Conservation (phyloP, 2,888 invertebrate genomes). For the Philaethria dido region DNA sequence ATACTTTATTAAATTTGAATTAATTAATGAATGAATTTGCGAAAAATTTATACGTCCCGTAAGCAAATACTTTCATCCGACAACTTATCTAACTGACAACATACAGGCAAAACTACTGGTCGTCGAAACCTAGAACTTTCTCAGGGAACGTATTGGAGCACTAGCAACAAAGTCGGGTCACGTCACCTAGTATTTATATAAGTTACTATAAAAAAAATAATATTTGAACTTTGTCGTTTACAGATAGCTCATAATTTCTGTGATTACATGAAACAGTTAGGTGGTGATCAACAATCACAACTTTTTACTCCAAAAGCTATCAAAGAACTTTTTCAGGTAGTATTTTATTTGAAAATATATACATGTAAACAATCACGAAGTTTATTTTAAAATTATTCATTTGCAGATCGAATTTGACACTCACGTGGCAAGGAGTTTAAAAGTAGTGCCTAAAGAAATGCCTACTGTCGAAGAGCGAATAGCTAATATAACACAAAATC, state of each 20-base stretch:
- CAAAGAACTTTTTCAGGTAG: conserved; percentile 78
- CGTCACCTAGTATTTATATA: background rate
- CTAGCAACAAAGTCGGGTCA: too few relatives aligned
- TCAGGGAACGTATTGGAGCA: too few relatives aligned
- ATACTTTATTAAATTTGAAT: too few relatives aligned
- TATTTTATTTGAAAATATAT: conserved; percentile 25
- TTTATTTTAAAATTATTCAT: background rate
- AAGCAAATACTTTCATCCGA: too few relatives aligned
- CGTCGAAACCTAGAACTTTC: too few relatives aligned
- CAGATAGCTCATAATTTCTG: conserved; percentile 78
- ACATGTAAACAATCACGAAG: background rate
- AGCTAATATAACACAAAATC: conserved; percentile 75
- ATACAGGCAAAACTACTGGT: too few relatives aligned
- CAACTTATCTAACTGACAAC: too few relatives aligned
- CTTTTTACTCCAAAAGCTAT: conserved; percentile 76
- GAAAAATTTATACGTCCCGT: too few relatives aligned
- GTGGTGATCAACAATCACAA: conserved; percentile 77
- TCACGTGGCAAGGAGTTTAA: conserved; percentile 80
- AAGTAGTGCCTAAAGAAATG: conserved; percentile 82
- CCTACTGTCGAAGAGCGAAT: conserved; percentile 83
- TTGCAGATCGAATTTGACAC: conserved; percentile 83
- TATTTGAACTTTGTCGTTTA: background rate
- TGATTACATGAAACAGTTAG: conserved; percentile 76
- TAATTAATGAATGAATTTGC: too few relatives aligned
- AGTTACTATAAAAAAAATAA: background rate